These are phyloP conservation scores for Desoria tigrina DNA, from an alignment of 2,888 invertebrate species.

Conservation along the genomic window DNA sequence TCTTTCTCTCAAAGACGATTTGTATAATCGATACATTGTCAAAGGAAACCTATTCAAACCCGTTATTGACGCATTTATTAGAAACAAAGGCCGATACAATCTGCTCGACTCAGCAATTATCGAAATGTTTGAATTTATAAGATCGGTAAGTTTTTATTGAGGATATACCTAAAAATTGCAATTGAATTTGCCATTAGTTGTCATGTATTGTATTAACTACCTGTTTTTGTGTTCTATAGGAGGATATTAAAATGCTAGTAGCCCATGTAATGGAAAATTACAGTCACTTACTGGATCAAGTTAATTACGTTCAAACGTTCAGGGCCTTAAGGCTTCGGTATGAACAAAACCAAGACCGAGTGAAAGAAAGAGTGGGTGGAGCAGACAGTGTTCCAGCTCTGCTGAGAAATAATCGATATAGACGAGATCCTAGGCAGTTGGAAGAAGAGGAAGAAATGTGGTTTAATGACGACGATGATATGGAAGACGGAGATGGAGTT, in stretches of 20 bases:
- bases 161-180: conserved; percentile 9
- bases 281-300: conserved; percentile 87
- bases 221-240: conserved; percentile 58
- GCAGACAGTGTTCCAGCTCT: conserved; percentile 68
- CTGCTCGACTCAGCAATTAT: conserved; percentile 97
- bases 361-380: conserved; percentile 68
- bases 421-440: conserved; percentile 87
- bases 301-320: conserved; percentile 98
- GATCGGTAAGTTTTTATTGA: conserved; percentile 66
- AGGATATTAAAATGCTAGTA: conserved; percentile 86
- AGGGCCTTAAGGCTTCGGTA: conserved; percentile 85
- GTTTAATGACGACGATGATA: conserved; percentile 96
- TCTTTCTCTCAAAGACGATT: conserved; percentile 95
- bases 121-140: conserved; percentile 99
- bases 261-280: conserved; percentile 95
- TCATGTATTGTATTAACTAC: conserved; percentile 2
- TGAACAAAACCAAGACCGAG: conserved; percentile 87
- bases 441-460: conserved; percentile 99
- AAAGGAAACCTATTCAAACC: conserved; percentile 93
- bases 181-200: not conserved
- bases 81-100: conserved; percentile 97
- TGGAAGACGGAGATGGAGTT: conserved; percentile 65
- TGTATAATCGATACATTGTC: conserved; percentile 94
- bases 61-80: conserved; percentile 92
- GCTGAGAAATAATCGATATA: conserved; percentile 75